These are phyloP conservation scores for Spodoptera picta DNA, from an alignment of 2,888 invertebrate genomes.

Conservation along the genomic window DNA sequence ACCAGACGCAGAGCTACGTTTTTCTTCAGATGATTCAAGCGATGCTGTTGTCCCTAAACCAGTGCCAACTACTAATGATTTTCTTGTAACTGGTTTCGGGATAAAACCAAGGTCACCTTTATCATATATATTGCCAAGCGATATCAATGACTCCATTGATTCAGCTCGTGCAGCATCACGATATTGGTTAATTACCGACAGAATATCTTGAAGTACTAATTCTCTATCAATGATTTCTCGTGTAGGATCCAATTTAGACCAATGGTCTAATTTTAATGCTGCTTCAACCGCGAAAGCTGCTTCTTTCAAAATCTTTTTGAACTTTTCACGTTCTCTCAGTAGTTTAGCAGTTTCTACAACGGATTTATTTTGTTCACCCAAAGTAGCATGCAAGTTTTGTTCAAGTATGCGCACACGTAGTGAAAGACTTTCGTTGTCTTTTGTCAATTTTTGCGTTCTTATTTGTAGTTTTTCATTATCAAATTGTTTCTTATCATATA, in stretches of 20 bases:
- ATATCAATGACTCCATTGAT: constrained; percentile 83
- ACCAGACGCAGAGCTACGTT: constrained; percentile 12
- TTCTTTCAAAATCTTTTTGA: constrained; percentile 89
- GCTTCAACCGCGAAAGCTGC: constrained; percentile 89
- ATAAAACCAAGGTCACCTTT: constrained; percentile 91
- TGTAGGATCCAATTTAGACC: constrained; percentile 73
- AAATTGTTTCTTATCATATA: constrained; percentile 76
- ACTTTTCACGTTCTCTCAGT: constrained; percentile 86
- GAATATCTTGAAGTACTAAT: constrained; percentile 86
- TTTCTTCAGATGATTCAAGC: constrained; percentile 19
- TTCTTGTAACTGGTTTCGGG: constrained; percentile 74
- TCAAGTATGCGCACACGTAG: constrained; percentile 85
- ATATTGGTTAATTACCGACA: constrained; percentile 84
- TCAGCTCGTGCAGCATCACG: constrained; percentile 75
- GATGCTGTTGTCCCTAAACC: constrained; percentile 2
- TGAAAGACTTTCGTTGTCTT: constrained; percentile 80
- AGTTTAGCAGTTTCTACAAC: constrained; percentile 81
- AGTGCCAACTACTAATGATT: background rate
- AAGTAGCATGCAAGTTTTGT: constrained; percentile 87
- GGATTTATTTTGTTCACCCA: constrained; percentile 83
- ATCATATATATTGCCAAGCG: constrained; percentile 87
- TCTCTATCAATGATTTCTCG: constrained; percentile 83
- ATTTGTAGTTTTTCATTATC: constrained; percentile 76
- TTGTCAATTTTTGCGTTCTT: constrained; percentile 75
- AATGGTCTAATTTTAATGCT: constrained; percentile 87